Percentiles rank a stretch among this genome's conserved stretches.
These are phyloP conservation scores for Drosophila siamana DNA, from an alignment of 2,888 invertebrate genomes.

Conservation along the genomic window DNA sequence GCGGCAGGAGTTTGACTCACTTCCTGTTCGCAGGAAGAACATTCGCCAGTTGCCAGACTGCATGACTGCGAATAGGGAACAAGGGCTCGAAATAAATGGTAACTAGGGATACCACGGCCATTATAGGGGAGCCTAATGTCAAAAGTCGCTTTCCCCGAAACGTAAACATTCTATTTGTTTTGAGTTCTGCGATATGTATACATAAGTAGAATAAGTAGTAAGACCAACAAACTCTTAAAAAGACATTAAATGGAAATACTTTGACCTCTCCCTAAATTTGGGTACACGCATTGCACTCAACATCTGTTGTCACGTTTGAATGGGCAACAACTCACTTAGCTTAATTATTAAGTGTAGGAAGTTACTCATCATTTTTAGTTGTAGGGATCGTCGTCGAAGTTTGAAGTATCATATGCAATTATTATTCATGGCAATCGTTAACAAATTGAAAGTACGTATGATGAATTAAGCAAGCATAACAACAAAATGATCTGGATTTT, in stretches of 20 bases:
- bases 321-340: conserved; percentile 6
- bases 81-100: conserved; percentile 18
- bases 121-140: not conserved
- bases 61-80: conserved; percentile 51
- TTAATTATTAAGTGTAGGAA: not conserved
- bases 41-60: conserved; percentile 58
- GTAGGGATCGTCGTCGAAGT: not conserved
- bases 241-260: not conserved
- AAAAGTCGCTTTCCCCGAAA: not conserved
- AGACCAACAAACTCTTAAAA: not conserved
- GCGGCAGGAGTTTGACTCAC: conserved; percentile 33
- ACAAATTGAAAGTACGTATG: not conserved
- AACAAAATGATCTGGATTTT: not conserved
- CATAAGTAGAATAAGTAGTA: not conserved
- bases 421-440: not conserved
- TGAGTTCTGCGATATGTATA: not conserved
- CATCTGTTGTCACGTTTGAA: conserved; percentile 34
- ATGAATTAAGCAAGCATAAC: not conserved
- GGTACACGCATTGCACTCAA: not conserved
- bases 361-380: not conserved
- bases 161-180: not conserved
- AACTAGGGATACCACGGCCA: conserved; percentile 11
- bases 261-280: conserved; percentile 8
- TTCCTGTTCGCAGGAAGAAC: conserved; percentile 33
- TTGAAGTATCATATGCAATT: not conserved